Evolutionary conservation across 1,140 invertebrate genomes (phyloP).

Genomic region (Eriosoma lanigerum): DNA sequence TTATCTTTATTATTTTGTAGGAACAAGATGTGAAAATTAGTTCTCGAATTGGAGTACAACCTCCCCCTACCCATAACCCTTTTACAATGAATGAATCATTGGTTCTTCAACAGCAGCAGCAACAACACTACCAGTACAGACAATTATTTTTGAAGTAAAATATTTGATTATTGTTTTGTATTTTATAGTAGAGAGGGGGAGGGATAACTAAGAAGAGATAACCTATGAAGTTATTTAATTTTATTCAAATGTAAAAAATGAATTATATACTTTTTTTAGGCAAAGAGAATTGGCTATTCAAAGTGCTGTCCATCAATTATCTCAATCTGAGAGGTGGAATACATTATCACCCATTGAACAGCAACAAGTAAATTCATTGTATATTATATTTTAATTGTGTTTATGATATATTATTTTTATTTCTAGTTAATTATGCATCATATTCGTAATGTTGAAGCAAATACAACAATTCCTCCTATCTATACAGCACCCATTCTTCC

Average conservation of each 20-base stretch:
- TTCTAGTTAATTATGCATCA: conserved; percentile 61
- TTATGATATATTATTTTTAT: conserved; percentile 17
- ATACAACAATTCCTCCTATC: conserved; percentile 57
- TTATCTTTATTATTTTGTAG: neutral
- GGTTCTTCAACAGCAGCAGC: conserved; percentile 45
- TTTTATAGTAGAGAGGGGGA: neutral
- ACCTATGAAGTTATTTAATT: neutral
- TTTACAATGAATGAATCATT: conserved; percentile 42
- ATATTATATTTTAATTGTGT: neutral
- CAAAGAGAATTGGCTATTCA: conserved; percentile 58
- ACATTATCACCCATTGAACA: conserved; percentile 65
- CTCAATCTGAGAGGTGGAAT: conserved; percentile 68
- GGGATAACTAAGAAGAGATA: neutral
- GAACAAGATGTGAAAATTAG: conserved; percentile 46
- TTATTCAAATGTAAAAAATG: neutral
- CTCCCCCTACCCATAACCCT: conserved; percentile 22
- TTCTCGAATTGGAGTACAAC: conserved; percentile 29
- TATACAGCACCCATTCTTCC: conserved; percentile 50
- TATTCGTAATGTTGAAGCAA: conserved; percentile 60
- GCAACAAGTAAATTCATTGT: conserved; percentile 59
- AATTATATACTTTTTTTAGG: conserved; percentile 53
- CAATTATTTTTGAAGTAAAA: conserved; percentile 34
- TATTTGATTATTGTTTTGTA: neutral
- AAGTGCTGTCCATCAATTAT: conserved; percentile 64
- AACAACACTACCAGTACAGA: conserved; percentile 37